Evolutionary conservation across 2,888 invertebrate genomes (phyloP).

Genomic region (Latrodectus elegans): DNA sequence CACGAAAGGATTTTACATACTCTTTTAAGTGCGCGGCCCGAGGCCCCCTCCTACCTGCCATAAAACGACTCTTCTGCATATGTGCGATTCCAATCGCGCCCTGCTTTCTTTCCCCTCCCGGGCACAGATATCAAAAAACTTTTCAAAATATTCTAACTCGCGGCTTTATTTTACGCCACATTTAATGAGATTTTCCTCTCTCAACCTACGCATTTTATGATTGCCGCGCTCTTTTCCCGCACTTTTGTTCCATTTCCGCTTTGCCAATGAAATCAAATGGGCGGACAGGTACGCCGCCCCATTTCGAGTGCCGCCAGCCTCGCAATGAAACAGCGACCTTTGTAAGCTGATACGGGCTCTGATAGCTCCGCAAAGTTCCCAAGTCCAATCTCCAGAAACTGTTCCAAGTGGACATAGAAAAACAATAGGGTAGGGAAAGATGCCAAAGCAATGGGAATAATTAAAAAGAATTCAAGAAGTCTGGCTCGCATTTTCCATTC

Average conservation of each 20-base stretch:
- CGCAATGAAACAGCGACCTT: not conserved
- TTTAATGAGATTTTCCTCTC: conserved; percentile 64
- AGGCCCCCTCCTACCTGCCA: conserved; percentile 41
- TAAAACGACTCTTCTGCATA: conserved; percentile 39
- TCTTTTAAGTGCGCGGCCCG: conserved; percentile 52
- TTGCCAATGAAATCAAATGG: conserved; percentile 10
- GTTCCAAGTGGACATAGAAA: no score
- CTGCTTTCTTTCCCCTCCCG: conserved; percentile 17
- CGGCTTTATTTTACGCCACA: conserved; percentile 66
- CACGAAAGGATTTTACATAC: conserved; percentile 65
- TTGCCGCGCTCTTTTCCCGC: conserved; percentile 22
- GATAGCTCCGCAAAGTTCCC: no score
- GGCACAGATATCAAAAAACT: conserved; percentile 51
- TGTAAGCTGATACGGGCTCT: not conserved
- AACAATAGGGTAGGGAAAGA: no score
- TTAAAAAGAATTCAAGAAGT: no score
- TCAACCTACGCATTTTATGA: conserved; percentile 22
- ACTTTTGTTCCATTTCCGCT: conserved; percentile 45
- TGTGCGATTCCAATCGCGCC: conserved; percentile 17
- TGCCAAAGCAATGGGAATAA: no score
- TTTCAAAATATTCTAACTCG: conserved; percentile 52
- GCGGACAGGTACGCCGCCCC: not conserved
- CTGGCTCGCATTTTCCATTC: no score
- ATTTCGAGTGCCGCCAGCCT: not conserved
- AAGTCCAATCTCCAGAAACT: no score